Base-by-base conservation (phyloP, 2,888 invertebrate genomes). In the Lysandra coridon region DNA sequence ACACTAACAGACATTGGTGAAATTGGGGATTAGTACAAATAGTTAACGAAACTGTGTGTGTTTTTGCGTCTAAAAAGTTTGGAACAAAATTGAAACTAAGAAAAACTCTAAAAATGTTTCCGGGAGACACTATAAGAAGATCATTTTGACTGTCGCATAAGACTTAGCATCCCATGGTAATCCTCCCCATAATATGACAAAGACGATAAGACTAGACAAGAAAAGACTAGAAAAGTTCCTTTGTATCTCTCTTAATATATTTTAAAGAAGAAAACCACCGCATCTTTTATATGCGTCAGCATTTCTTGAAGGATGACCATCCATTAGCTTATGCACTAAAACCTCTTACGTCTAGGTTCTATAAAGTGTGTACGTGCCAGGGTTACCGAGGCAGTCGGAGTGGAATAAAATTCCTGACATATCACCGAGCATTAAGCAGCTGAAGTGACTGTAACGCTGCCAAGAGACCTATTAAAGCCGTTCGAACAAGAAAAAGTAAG, bases 391-490 rank as follows among this genome's bases (percentile, higher is more conserved):
- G 33, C 37, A 73, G 44, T 75, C 75, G 49, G 37, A 14, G 3
- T 77, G 10, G 23, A 76, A 76, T 76, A 30, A 53, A 69, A 33
- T 2, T 69, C 69, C 17, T 69, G 33, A 69, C 69, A 37, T 69
- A 69, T 69, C 69, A 37, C 69, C 12, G 64, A 33, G 33, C 69
- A 69, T 33, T 23, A 64, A 64, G 64, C 30, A 37, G 5, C 69
- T 69, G 33, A 37, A 10, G 64, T 64, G 33, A 14, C 12, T 62
- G 62, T 23, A 7, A 64, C 23, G 14, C 69, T 69, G 69, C 33
- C 69, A 69, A 33, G 69, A 33, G 60, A n/a, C 17, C 62, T 30
- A 69, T 5, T 33, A 64, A 69, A 69, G 14, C 14, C 17, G 14
- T 69, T 69, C 14, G 14, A 69, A 69, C 33, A 14, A 69, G 17